These are phyloP conservation scores for Mimas tiliae DNA, from an alignment of 2,888 invertebrate species.

Conservation along the genomic window DNA sequence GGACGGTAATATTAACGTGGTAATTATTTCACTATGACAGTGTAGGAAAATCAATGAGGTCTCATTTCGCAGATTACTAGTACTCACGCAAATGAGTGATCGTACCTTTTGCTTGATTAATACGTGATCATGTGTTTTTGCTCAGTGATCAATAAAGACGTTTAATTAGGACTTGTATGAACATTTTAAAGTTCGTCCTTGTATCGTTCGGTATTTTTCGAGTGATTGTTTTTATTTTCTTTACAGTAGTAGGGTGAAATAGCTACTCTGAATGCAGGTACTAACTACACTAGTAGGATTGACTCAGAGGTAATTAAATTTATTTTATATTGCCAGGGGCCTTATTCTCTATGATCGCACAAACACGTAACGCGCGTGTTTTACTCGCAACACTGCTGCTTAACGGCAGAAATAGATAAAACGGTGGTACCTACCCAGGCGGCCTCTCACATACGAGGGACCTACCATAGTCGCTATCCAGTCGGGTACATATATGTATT, in stretches of 20 bases:
- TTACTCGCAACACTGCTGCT: no score
- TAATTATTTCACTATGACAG: slow-evolving; percentile 61
- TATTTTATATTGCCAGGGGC: no score
- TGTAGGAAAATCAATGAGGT: slow-evolving; percentile 75
- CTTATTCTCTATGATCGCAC: no score
- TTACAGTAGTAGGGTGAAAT: neutral
- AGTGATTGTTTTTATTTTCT: neutral
- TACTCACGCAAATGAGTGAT: slow-evolving; percentile 70
- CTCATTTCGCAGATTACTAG: slow-evolving; percentile 76
- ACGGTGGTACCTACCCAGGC: no score
- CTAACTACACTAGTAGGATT: no score
- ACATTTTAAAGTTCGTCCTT: neutral
- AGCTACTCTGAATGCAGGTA: no score
- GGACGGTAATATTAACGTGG: slow-evolving; percentile 33
- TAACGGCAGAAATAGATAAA: no score
- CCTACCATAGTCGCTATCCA: no score
- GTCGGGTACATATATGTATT: no score
- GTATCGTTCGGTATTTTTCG: neutral
- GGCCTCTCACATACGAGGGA: no score
- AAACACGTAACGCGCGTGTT: no score
- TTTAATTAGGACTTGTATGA: slow-evolving; percentile 17
- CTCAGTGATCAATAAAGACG: slow-evolving; percentile 20
- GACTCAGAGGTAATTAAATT: no score
- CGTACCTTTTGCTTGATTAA: slow-evolving; percentile 41
- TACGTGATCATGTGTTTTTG: slow-evolving; percentile 14